Percentiles rank a stretch among this genome's conserved stretches.
Evolutionary conservation across 2,797 vertebrate species (phyloP).

Genomic region (Capromys pilorides): DNA sequence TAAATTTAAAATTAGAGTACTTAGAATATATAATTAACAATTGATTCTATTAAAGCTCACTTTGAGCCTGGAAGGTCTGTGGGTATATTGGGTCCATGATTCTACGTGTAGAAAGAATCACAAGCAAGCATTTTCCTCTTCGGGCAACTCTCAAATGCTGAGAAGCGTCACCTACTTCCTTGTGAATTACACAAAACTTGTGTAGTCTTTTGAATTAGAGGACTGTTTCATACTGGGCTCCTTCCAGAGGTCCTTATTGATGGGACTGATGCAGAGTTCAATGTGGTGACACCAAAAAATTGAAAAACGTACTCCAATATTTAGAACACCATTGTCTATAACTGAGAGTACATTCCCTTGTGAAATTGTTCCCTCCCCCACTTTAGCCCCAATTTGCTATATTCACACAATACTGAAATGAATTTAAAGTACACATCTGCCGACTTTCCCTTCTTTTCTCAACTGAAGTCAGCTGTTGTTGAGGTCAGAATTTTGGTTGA

Average conservation of each 20-base stretch:
- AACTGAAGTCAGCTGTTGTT: not conserved
- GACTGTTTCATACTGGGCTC: not conserved
- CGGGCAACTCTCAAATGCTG: not conserved
- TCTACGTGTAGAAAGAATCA: not conserved
- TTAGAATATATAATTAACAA: not conserved
- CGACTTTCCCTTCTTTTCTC: not conserved
- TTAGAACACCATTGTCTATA: not conserved
- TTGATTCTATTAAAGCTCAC: not conserved
- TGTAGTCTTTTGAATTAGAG: not conserved
- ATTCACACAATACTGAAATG: not conserved
- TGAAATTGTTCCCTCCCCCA: not conserved
- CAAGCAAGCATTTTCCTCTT: not conserved
- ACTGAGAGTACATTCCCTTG: not conserved
- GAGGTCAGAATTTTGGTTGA: not conserved
- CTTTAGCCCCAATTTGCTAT: not conserved
- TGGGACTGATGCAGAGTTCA: not conserved
- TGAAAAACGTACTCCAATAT: not conserved
- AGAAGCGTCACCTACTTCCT: conserved; percentile 40
- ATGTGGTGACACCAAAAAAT: not conserved
- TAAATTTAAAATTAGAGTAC: not conserved
- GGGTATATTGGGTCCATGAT: not conserved
- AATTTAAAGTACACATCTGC: not conserved
- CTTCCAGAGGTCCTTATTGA: not conserved
- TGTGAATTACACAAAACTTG: conserved; percentile 73
- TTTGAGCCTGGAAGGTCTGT: not conserved